Evolutionary conservation across 2,888 invertebrate species (phyloP), one percentile per base, ranked within the genome.

Genomic region (Clepsis dumicolana): DNA sequence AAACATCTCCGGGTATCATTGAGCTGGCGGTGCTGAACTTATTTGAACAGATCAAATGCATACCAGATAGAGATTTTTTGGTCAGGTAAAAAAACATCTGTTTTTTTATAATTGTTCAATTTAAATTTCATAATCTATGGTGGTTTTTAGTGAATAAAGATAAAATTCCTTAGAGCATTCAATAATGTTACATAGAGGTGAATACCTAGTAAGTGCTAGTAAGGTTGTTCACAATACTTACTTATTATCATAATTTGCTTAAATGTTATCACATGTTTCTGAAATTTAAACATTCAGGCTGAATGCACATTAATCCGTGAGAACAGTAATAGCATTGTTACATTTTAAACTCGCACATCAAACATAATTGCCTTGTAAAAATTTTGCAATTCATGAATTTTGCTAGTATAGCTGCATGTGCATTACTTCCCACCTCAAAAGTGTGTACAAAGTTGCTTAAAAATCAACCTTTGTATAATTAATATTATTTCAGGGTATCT

Each of bases 1-100:
- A 94, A 0, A 77, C 87, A 0, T 95, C 96, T 44, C 95, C 95
- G 0, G 98, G 98, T 0, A 95, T 98, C 8, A 96, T 98, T 78
- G 95, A 95, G 0, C 82, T 96, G 41, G 95, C 97, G 0, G 94
- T 98, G 0, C 86, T 95, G 8, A 94, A 96, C 78, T 94, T 97
- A 41, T 97, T 97, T 81, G 88, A 95, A 44, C 90, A 93, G 61
- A 96, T 97, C 48, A 94, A 95, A 75, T 93, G 88, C 54, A 94
- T 94, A 44, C 88, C 93, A 2, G 94, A 96, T 65, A 94, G 97
- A 72, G 96, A 96, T 82, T 98, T 96, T 86, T 91, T 98, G 71
- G 89, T 98, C 32, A 94, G 96, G 95, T 96, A 81, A 77, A 7
- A 10, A 52, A 61, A 21, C 10, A 38, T 21, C 12, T 52, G n/a